phyloP scores from a whole-genome alignment of 1,140 invertebrate species.

The Drosophila baimaii region DNA sequence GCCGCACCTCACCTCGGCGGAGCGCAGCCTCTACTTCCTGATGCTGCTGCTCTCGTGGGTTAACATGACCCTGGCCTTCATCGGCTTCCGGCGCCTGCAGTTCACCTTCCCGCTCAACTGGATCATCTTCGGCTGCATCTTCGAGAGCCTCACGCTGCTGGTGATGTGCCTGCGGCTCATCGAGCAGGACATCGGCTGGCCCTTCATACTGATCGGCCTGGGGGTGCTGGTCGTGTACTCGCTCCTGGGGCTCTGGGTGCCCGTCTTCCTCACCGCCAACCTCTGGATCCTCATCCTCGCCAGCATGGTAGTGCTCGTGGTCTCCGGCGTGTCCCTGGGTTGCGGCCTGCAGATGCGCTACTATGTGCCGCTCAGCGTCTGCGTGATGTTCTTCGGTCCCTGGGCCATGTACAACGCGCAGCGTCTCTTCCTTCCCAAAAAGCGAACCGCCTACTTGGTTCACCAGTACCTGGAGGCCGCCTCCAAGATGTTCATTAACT shows the following conservation, averaged over 20 bases:
- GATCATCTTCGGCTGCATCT: slow-evolving; percentile 57
- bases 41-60: slow-evolving; percentile 50
- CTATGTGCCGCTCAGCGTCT: slow-evolving; percentile 49
- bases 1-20: slow-evolving; percentile 5
- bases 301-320: slow-evolving; percentile 40
- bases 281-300: slow-evolving; percentile 60
- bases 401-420: slow-evolving; percentile 60
- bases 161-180: slow-evolving; percentile 32
- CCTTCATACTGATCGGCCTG: slow-evolving; percentile 17
- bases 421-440: slow-evolving; percentile 21
- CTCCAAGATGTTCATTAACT: slow-evolving; percentile 52
- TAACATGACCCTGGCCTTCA: slow-evolving; percentile 45
- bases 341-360: slow-evolving; percentile 35
- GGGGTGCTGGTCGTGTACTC: slow-evolving; percentile 43
- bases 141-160: slow-evolving; percentile 58
- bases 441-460: neutral
- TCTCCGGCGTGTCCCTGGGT: slow-evolving; percentile 14
- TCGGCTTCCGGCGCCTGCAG: slow-evolving; percentile 66
- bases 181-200: slow-evolving; percentile 51
- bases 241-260: slow-evolving; percentile 51
- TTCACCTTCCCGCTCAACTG: slow-evolving; percentile 52
- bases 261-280: slow-evolving; percentile 22
- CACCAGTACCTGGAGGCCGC: slow-evolving; percentile 37
- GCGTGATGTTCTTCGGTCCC: slow-evolving; percentile 54
- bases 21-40: slow-evolving; percentile 42